phyloP scores from a whole-genome alignment of 2,113 vertebrate genomes.

The Macquaria australasica region DNA sequence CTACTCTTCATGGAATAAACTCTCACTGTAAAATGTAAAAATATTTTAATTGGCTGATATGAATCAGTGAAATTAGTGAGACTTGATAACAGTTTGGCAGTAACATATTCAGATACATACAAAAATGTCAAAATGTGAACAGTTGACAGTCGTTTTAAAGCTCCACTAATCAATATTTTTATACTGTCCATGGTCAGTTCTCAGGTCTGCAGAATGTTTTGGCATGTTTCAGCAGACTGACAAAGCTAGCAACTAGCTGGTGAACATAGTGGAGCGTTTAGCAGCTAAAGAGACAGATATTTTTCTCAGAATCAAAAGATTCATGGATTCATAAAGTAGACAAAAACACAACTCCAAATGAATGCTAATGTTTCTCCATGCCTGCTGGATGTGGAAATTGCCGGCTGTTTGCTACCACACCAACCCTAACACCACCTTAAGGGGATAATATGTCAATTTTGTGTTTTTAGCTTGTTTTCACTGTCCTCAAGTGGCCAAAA shows the following conservation, averaged over 20 bases:
- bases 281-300: neutral
- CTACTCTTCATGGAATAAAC: neutral
- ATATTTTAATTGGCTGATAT: neutral
- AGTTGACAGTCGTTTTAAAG: neutral
- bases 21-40: neutral
- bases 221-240: too few species aligned
- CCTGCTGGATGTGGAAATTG: neutral
- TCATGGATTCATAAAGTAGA: too few species aligned
- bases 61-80: neutral
- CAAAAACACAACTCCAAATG: neutral
- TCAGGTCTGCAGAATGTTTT: too few species aligned
- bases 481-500: neutral
- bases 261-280: neutral
- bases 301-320: neutral
- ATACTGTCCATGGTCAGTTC: neutral
- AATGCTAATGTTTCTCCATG: neutral
- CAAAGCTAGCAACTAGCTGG: neutral
- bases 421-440: neutral
- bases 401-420: neutral
- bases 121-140: neutral
- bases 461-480: neutral
- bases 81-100: neutral
- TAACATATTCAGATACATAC: neutral
- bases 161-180: neutral
- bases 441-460: neutral